Percentiles rank a stretch among this genome's conserved stretches.
phyloP scores from a whole-genome alignment of 2,113 vertebrate species.

The Callospermophilus lateralis region DNA sequence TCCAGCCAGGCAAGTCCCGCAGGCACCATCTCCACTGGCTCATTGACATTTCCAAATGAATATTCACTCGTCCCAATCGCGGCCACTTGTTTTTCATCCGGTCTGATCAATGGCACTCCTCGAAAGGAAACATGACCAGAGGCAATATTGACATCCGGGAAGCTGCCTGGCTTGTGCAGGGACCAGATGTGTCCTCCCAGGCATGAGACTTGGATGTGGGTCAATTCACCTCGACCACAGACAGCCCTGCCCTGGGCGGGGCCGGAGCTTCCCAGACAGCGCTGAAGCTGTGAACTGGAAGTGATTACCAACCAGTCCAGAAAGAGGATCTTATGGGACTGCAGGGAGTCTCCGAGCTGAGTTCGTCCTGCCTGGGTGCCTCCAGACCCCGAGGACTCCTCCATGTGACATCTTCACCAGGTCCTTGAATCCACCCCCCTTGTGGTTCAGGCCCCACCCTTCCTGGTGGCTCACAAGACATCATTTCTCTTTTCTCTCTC shows the following conservation, averaged over 20 bases:
- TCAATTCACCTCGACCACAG: fast-evolving
- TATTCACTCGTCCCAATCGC: slow-evolving; percentile 81
- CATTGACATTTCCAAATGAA: slow-evolving; percentile 83
- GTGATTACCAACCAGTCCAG: background rate
- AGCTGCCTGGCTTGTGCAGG: background rate
- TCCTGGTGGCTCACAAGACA: background rate
- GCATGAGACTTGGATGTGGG: background rate
- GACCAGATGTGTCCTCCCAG: background rate
- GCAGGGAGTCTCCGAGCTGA: background rate
- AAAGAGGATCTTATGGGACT: background rate
- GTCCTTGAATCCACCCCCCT: background rate
- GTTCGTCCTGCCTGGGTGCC: background rate
- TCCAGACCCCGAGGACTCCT: background rate
- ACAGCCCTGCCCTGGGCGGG: fast-evolving
- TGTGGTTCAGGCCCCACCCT: background rate
- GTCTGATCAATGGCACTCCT: slow-evolving; percentile 81
- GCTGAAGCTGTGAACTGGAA: background rate
- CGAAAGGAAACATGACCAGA: slow-evolving; percentile 77
- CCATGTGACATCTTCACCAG: background rate
- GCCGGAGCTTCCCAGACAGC: background rate
- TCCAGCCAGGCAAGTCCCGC: slow-evolving; percentile 69
- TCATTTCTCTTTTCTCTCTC: background rate
- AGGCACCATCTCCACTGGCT: slow-evolving; percentile 64
- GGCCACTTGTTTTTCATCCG: slow-evolving; percentile 82
- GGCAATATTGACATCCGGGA: slow-evolving; percentile 69